phyloP scores from a whole-genome alignment of 1,140 invertebrate species.

The Drosophila ohnishii region DNA sequence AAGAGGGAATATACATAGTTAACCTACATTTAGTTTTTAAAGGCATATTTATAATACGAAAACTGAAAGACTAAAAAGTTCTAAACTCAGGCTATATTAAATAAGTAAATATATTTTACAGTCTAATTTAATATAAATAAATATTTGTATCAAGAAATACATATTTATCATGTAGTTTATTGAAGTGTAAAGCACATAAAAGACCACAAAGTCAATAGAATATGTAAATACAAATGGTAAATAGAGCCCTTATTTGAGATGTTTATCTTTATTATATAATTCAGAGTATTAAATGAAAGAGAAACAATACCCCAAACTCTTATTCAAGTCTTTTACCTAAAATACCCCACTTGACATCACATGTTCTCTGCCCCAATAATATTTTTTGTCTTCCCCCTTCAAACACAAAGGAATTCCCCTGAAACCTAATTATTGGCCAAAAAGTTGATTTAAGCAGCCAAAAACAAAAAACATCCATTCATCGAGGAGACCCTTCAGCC shows the following conservation, averaged over 20 bases:
- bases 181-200: not conserved
- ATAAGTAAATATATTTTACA: not conserved
- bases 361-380: not conserved
- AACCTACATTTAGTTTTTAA: too few species aligned
- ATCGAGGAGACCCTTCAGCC: slow-evolving; percentile 21
- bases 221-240: not conserved
- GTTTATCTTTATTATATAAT: not conserved
- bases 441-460: slow-evolving; percentile 22
- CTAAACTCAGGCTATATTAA: not conserved
- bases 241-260: not conserved
- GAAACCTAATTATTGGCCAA: slow-evolving; percentile 36
- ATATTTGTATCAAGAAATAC: not conserved
- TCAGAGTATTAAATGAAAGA: too few species aligned
- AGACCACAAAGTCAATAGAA: not conserved
- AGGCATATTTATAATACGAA: too few species aligned
- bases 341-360: not conserved
- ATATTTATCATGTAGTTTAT: not conserved
- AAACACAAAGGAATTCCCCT: not conserved
- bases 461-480: slow-evolving; percentile 24
- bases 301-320: not conserved
- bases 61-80: not conserved
- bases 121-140: too few species aligned
- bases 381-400: not conserved
- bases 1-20: too few species aligned
- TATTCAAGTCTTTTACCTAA: not conserved